Base-by-base conservation (phyloP, 2,797 vertebrate species). In the Chelonia mydas region DNA sequence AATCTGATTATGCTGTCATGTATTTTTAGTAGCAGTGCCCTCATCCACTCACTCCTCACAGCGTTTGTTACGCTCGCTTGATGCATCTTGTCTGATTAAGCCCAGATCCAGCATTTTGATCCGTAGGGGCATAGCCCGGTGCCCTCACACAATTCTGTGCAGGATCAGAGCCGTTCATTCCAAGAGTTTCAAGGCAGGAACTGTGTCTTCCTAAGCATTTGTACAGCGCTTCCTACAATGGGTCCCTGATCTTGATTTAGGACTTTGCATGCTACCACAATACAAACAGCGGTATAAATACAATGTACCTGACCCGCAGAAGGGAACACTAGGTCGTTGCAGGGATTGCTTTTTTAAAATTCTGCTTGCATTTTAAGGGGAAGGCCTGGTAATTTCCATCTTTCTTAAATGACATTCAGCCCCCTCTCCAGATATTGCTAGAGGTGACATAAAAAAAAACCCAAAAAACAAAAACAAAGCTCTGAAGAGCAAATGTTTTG, bases 61-160 rank as follows among this genome's bases (percentile, higher is more conserved):
- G 12, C 6, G 37, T 45, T 88, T 33, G 27, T 4, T 68, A 82
- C 41, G 31, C 85, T 93, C 37, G 53, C 31, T 94, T 79, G 49
- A 81, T 84, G 15, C 37, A 61, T 89, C 68, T 92, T 90, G 84
- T 87, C 55, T 47, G 84, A 90, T 84, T 53, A 85, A 92, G 49
- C 45, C 53, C 59, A 88, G 68, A 45, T 5, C 15, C 9, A 17
- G 49, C 1, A 2, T 7, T 76, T 91, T 87, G 12, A 47, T 68
- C n/a, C 61, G 65, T 49, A 50, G 83, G 33, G 87, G 76, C 28
- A 25, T 53, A 53, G 55, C 83, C 87, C 79, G 84, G 16, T 68
- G 17, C 37, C 68, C 37, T 45, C 11, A 6, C 87, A 11, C 31
- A 77, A 11, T 50, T 94, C 85, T 53, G 86, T 61, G 61, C 28